Evolutionary conservation across 2,113 vertebrate genomes (phyloP).

Genomic region (Hyperoodon ampullatus): DNA sequence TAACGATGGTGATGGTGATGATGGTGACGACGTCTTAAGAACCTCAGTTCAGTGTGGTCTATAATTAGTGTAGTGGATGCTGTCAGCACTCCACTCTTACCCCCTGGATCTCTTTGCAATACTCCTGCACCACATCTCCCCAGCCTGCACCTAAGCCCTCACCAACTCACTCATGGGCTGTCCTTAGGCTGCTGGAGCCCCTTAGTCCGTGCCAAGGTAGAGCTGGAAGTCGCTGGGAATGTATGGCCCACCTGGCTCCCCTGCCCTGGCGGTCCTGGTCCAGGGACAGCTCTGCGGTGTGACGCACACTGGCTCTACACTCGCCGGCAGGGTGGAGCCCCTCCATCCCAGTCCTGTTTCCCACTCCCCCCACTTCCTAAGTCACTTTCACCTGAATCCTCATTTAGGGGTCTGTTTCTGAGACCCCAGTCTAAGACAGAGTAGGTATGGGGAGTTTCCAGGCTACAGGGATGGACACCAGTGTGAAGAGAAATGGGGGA

Average conservation of each 20-base stretch:
- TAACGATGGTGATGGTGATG: too few species aligned
- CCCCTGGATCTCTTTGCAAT: not conserved
- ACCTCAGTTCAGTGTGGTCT: not conserved
- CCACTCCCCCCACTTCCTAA: not conserved
- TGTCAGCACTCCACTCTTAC: fast-evolving
- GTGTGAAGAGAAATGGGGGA: not conserved
- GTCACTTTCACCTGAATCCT: not conserved
- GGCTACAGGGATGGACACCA: fast-evolving
- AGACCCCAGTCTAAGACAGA: not conserved
- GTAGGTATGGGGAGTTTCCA: not conserved
- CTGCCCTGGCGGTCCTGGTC: not conserved
- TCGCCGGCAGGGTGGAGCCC: not conserved
- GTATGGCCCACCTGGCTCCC: not conserved
- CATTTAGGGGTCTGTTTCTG: not conserved
- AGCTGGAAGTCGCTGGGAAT: not conserved
- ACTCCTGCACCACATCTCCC: not conserved
- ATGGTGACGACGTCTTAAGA: not conserved
- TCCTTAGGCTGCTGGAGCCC: not conserved
- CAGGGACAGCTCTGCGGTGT: not conserved
- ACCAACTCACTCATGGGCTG: fast-evolving
- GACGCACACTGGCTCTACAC: not conserved
- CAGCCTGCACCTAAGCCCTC: not conserved
- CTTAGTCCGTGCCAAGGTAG: not conserved
- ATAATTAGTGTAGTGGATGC: not conserved
- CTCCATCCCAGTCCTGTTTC: not conserved